A percentile compares a stretch with the other conserved stretches of the same genome.
Evolutionary conservation across 35 echinoderm and acorn worm species (phyloP).

Genomic region (Ophioderma brevispina): DNA sequence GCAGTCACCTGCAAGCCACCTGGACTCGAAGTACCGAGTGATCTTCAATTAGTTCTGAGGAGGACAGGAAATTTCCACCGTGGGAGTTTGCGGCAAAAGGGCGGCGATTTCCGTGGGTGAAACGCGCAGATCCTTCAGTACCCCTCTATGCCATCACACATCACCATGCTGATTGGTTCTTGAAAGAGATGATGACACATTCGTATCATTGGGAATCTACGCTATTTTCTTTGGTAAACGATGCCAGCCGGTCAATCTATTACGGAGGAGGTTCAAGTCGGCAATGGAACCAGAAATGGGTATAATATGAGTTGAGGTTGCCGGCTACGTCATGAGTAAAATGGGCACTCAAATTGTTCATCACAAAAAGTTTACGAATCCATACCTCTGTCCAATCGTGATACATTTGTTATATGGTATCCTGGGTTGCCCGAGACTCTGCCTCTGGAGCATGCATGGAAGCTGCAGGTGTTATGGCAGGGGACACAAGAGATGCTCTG

Average conservation of each 20-base stretch:
- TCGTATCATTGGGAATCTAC: constrained; percentile 66
- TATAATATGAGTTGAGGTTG: constrained; percentile 69
- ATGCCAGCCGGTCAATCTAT: constrained; percentile 28
- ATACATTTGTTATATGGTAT: not conserved
- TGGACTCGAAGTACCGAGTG: constrained; percentile 41
- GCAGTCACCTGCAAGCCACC: constrained; percentile 35
- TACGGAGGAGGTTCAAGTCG: constrained; percentile 29
- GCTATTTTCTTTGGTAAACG: constrained; percentile 46
- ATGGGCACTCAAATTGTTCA: not conserved
- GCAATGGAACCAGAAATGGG: not conserved
- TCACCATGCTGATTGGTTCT: constrained; percentile 62
- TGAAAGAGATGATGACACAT: constrained; percentile 82
- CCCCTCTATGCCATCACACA: constrained; percentile 22
- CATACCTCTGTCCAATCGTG: not conserved
- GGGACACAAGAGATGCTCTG: constrained; percentile 68
- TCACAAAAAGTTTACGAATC: not conserved
- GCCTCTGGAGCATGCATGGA: constrained; percentile 81
- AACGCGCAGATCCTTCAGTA: constrained; percentile 63
- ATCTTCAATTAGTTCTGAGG: constrained; percentile 29
- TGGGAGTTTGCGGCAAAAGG: constrained; percentile 18
- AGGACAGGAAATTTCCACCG: constrained; percentile 26
- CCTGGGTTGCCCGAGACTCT: constrained; percentile 78
- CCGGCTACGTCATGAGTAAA: constrained; percentile 70
- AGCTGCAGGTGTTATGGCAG: constrained; percentile 67
- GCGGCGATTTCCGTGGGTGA: constrained; percentile 43